Percentiles rank a stretch among this genome's conserved stretches.
These are phyloP conservation scores for Drosophila austrosaltans DNA, from an alignment of 2,888 invertebrate genomes.

Conservation along the genomic window DNA sequence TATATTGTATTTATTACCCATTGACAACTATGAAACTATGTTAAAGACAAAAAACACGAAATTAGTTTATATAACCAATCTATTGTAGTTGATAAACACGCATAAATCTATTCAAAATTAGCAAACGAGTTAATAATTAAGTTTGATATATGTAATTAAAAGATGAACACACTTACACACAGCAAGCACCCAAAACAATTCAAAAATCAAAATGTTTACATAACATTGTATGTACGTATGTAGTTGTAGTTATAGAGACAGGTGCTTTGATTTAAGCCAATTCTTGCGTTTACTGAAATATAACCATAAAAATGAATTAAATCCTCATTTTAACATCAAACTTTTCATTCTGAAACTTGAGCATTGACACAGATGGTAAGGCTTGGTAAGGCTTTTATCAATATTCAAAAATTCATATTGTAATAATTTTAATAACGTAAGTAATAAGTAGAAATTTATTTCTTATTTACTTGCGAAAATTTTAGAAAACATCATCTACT, in stretches of 20 bases:
- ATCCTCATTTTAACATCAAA: background rate
- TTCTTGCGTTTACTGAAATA: constrained; percentile 59
- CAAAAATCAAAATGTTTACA: constrained; percentile 33
- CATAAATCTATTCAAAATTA: constrained; percentile 78
- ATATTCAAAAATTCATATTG: background rate
- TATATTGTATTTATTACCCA: constrained; percentile 67
- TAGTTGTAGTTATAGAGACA: constrained; percentile 63
- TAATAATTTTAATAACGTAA: background rate
- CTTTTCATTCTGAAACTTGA: no score
- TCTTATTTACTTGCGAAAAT: background rate
- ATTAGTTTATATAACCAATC: constrained; percentile 36
- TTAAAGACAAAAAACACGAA: constrained; percentile 26
- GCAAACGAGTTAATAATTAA: constrained; percentile 65
- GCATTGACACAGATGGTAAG: background rate
- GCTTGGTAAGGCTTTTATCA: background rate
- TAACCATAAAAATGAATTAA: constrained; percentile 5
- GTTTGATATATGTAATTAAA: constrained; percentile 43
- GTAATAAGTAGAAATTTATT: constrained; percentile 1
- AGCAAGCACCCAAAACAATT: constrained; percentile 46
- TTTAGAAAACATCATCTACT: constrained; percentile 85
- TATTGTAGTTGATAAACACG: constrained; percentile 74
- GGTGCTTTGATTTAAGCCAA: constrained; percentile 77
- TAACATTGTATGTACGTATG: constrained; percentile 42
- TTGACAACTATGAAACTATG: constrained; percentile 29
- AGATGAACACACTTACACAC: constrained; percentile 44